Conservation (phyloP, 37 sponge, comb jelly and placozoan species). For the Axinella damicornis region DNA sequence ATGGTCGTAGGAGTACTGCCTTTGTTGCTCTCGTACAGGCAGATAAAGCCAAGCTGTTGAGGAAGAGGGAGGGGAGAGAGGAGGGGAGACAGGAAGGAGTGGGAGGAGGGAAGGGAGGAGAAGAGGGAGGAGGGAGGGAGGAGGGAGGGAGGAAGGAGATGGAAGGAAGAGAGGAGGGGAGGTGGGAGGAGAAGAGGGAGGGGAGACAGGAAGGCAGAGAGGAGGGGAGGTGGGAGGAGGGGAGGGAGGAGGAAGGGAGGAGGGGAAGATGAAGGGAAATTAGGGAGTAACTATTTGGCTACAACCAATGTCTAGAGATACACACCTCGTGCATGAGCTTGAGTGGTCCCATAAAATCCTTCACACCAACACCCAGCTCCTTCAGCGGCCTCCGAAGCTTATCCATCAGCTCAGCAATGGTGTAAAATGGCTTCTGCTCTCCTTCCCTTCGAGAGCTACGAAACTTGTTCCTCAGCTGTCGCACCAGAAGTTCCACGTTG, state of each 20-base stretch:
- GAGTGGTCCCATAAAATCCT: conserved; percentile 46
- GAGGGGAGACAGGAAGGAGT: neutral
- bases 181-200: no score
- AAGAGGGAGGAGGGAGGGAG: neutral
- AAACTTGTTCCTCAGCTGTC: conserved; percentile 22
- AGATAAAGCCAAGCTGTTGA: conserved; percentile 35
- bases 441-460: conserved; percentile 9
- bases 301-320: neutral
- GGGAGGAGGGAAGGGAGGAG: neutral
- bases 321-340: conserved; percentile 68
- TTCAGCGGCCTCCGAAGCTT: conserved; percentile 11
- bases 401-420: conserved; percentile 28
- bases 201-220: no score
- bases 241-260: neutral
- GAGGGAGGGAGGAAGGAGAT: neutral
- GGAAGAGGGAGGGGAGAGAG: neutral
- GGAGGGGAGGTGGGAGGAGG: neutral
- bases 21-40: conserved; percentile 5
- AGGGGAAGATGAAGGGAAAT: neutral
- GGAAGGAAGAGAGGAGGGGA: no score
- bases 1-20: neutral
- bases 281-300: no score
- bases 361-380: conserved; percentile 1
- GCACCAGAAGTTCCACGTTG: conserved; percentile 31
- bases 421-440: conserved; percentile 46